phyloP scores from a whole-genome alignment of 2,113 vertebrate genomes.

The Poicephalus gulielmi region DNA sequence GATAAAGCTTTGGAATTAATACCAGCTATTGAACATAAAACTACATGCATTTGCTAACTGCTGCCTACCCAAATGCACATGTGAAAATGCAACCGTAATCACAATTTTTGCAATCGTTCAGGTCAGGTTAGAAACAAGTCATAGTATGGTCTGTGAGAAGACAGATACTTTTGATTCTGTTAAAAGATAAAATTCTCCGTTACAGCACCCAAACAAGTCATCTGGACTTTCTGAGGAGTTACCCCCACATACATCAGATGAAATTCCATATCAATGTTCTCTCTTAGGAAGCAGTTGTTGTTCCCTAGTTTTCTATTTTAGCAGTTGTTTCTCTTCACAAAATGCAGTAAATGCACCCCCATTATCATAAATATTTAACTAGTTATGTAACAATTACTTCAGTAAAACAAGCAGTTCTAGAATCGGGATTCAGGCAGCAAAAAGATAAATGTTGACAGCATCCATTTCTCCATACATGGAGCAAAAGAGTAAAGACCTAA shows the following conservation, averaged over 20 bases:
- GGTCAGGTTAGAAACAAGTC: neutral
- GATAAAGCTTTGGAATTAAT: neutral
- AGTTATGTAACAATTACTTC: neutral
- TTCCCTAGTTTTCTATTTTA: neutral
- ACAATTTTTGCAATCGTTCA: neutral
- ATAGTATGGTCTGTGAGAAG: neutral
- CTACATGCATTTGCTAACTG: neutral
- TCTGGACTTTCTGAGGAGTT: neutral
- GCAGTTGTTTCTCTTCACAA: neutral
- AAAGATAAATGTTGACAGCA: neutral
- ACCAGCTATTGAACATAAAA: neutral
- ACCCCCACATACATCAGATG: neutral
- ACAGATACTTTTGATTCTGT: neutral
- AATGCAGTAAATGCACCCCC: neutral
- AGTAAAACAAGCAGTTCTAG: neutral
- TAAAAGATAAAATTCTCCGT: neutral
- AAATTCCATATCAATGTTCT: neutral
- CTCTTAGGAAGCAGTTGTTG: neutral
- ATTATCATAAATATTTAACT: neutral
- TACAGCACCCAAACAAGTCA: neutral
- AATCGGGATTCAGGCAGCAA: neutral
- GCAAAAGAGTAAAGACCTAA: constrained; percentile 42
- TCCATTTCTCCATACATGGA: neutral
- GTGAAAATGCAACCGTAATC: neutral
- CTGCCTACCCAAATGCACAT: neutral